Conservation (phyloP, 2,113 vertebrate genomes). For the human region GRCh38 chr21:6047001-6047500, state of each 20-base stretch:
- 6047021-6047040: neutral
- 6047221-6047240: neutral
- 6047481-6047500: neutral
- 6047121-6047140: neutral
- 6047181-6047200: neutral
- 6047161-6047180: accelerated
- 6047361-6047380: accelerated
- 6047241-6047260: no score
- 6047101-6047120: accelerated
- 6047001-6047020: neutral
- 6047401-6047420: neutral
- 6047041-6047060: no score
- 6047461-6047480: neutral
- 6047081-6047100: no score
- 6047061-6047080: no score
- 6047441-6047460: neutral
- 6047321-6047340: neutral
- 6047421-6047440: accelerated
- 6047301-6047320: accelerated
- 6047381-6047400: accelerated
- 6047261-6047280: neutral
- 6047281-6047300: no score
- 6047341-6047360: accelerated
- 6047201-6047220: neutral
- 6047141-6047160: neutral